phyloP scores from a whole-genome alignment of 2,113 vertebrate species.

The Aldabrachelys gigantea region DNA sequence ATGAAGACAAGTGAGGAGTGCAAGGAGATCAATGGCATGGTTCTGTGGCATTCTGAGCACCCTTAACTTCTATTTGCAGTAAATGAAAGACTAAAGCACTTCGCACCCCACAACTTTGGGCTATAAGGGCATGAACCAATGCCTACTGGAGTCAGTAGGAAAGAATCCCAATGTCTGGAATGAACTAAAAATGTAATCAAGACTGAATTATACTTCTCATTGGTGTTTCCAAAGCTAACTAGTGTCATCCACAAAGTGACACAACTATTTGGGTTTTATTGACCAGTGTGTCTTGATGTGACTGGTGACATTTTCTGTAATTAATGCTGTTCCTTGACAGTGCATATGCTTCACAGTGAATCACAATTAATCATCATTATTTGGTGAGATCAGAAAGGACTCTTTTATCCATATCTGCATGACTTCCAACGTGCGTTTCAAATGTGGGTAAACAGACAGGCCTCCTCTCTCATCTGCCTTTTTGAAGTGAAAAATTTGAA shows the following conservation, averaged over 20 bases:
- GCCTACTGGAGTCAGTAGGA: not conserved
- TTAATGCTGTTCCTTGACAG: conserved; percentile 60
- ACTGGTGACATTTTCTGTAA: conserved; percentile 60
- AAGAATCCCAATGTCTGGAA: not conserved
- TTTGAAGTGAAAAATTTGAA: conserved; percentile 16
- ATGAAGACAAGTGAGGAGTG: not conserved
- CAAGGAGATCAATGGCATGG: not conserved
- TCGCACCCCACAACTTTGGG: not conserved
- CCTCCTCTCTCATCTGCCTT: conserved; percentile 22
- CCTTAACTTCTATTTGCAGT: not conserved
- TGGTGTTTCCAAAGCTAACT: conserved; percentile 1
- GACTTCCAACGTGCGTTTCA: conserved; percentile 56
- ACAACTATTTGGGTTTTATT: conserved; percentile 64
- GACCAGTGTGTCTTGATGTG: conserved; percentile 54
- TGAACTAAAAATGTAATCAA: not conserved
- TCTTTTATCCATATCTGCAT: conserved; percentile 46
- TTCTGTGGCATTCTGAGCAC: not conserved
- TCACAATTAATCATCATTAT: conserved; percentile 56
- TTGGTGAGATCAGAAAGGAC: conserved; percentile 35
- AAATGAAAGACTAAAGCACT: not conserved
- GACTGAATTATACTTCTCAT: not conserved
- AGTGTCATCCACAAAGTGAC: conserved; percentile 33
- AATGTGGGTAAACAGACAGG: conserved; percentile 39
- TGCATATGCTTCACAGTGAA: conserved; percentile 38
- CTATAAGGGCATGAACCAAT: not conserved